A percentile compares a stretch with the other conserved stretches of the same genome.
Evolutionary conservation across 2,888 invertebrate species (phyloP).

Genomic region (Cordylochernes scorpioides): DNA sequence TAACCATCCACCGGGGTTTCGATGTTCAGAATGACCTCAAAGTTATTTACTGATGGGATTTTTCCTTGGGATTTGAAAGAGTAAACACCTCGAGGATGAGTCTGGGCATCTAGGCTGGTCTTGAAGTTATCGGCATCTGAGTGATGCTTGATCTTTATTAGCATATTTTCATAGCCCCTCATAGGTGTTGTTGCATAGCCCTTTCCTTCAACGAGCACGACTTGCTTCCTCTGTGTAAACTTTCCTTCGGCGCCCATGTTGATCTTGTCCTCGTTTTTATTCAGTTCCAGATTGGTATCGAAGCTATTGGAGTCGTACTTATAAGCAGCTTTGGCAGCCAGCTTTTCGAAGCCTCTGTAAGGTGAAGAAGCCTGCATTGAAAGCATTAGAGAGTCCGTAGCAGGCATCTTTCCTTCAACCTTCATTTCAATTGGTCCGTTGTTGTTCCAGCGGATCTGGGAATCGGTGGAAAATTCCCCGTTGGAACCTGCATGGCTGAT

Average conservation of each 20-base stretch:
- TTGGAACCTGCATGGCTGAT: slow-evolving; percentile 1
- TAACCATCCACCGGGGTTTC: slow-evolving; percentile 4
- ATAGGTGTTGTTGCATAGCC: slow-evolving; percentile 6
- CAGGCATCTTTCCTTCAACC: slow-evolving; percentile 7
- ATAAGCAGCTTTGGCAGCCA: slow-evolving; percentile 4
- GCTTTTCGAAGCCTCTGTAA: slow-evolving; percentile 6
- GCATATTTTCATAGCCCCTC: slow-evolving; percentile 5
- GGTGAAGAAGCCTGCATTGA: slow-evolving; percentile 5
- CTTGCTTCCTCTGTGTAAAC: slow-evolving; percentile 3
- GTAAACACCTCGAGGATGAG: slow-evolving; percentile 3
- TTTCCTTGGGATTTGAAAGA: slow-evolving; percentile 9
- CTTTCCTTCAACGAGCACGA: slow-evolving; percentile 8
- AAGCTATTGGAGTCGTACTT: too few species aligned
- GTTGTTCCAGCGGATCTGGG: slow-evolving; percentile 5
- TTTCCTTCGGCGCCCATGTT: slow-evolving; percentile 2
- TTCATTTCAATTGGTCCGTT: slow-evolving; percentile 4
- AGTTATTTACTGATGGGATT: slow-evolving; percentile 3
- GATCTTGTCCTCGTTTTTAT: slow-evolving; percentile 5
- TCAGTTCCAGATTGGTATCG: slow-evolving; percentile 6
- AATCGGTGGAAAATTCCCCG: slow-evolving; percentile 3
- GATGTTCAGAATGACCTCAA: slow-evolving; percentile 7
- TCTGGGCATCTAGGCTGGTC: slow-evolving; percentile 5
- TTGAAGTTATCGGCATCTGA: too few species aligned
- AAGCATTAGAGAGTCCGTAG: too few species aligned
- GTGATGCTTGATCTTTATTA: too few species aligned